Conservation (phyloP, 2,888 invertebrate species). For the Dolichopus griseipennis region DNA sequence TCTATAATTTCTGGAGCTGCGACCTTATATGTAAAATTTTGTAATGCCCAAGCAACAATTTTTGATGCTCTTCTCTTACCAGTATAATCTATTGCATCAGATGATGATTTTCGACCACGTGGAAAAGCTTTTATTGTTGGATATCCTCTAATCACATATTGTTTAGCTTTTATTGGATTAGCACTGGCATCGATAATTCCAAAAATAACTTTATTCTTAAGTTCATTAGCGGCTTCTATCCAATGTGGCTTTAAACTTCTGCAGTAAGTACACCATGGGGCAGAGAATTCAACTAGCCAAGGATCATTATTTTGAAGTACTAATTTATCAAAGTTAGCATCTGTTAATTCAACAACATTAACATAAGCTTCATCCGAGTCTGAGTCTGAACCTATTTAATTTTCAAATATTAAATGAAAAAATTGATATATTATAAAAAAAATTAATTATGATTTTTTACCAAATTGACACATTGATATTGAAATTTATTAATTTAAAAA, state of each 20-base stretch:
- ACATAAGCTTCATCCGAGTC: slow-evolving; percentile 23
- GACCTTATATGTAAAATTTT: slow-evolving; percentile 76
- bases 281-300: slow-evolving; percentile 97
- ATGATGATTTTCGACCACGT: slow-evolving; percentile 60
- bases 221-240: slow-evolving; percentile 86
- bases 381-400: slow-evolving; percentile 14
- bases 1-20: slow-evolving; percentile 83
- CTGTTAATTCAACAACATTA: slow-evolving; percentile 86
- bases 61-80: slow-evolving; percentile 86
- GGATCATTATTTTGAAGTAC: slow-evolving; percentile 89
- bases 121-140: slow-evolving; percentile 93
- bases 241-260: slow-evolving; percentile 94
- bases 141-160: slow-evolving; percentile 85
- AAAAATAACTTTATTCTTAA: slow-evolving; percentile 93
- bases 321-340: slow-evolving; percentile 86
- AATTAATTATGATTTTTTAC: no score
- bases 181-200: slow-evolving; percentile 96
- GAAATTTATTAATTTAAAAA: no score
- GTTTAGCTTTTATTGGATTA: slow-evolving; percentile 68
- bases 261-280: slow-evolving; percentile 95
- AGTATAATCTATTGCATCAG: slow-evolving; percentile 73
- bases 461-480: no score
- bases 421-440: no score
- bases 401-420: no score
- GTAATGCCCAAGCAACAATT: slow-evolving; percentile 82